Evolutionary conservation across 2,113 vertebrate genomes (phyloP).

Genomic region (Centropus unirufus): DNA sequence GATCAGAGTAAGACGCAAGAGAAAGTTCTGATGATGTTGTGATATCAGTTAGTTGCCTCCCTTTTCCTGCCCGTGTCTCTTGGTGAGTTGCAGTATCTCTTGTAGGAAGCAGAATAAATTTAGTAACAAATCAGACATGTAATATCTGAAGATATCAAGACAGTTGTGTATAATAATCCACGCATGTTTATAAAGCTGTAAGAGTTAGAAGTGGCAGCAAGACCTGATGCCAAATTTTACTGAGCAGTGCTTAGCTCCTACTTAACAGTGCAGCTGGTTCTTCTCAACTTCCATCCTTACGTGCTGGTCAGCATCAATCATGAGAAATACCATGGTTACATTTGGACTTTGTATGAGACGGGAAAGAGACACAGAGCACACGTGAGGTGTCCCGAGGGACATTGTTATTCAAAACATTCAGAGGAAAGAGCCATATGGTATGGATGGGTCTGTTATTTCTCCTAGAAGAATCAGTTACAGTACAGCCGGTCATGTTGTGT

Average conservation of each 20-base stretch:
- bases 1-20: rapidly evolving
- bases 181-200: not conserved
- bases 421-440: not conserved
- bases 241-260: not conserved
- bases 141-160: not conserved
- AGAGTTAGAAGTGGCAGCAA: not conserved
- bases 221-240: not conserved
- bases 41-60: not conserved
- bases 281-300: not conserved
- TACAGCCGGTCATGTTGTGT: not conserved
- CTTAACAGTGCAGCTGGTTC: not conserved
- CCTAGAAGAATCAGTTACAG: not conserved
- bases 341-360: rapidly evolving
- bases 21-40: not conserved
- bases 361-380: not conserved
- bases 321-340: not conserved
- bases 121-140: not conserved
- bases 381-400: not conserved
- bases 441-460: not conserved
- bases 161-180: not conserved
- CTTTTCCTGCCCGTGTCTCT: not conserved
- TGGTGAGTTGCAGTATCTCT: not conserved
- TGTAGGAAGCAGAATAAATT: not conserved
- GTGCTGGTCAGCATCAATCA: not conserved
- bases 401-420: not conserved